Evolutionary conservation across 2,113 vertebrate genomes (phyloP).

Genomic region (Ciconia maguari): DNA sequence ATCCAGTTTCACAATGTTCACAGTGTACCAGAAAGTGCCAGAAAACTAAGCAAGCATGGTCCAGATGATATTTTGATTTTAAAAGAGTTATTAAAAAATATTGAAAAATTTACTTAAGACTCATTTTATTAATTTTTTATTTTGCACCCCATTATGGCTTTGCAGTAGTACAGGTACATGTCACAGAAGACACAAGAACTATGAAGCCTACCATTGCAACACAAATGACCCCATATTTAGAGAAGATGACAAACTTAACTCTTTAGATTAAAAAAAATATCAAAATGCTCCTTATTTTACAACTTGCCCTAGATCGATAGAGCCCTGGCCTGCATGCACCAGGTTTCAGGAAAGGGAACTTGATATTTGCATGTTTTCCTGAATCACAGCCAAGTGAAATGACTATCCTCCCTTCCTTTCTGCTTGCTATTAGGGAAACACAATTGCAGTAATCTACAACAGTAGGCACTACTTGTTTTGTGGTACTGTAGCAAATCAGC

Average conservation of each 20-base stretch:
- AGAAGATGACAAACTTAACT: not conserved
- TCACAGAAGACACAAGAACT: not conserved
- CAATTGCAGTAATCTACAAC: not conserved
- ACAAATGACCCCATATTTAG: not conserved
- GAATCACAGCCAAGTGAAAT: not conserved
- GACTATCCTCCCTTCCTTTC: not conserved
- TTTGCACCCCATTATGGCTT: not conserved
- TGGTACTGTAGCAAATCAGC: rapidly evolving
- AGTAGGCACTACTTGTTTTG: not conserved
- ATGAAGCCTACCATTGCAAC: not conserved
- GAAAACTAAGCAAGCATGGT: not conserved
- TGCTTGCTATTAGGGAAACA: not conserved
- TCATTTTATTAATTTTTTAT: not conserved
- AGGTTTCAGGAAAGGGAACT: not conserved
- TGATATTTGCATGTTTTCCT: not conserved
- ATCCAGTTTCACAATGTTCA: not conserved
- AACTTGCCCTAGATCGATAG: not conserved
- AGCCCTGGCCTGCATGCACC: not conserved
- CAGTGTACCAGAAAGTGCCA: not conserved
- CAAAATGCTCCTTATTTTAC: not conserved
- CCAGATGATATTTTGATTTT: not conserved
- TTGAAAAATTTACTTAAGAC: not conserved
- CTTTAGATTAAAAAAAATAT: not conserved
- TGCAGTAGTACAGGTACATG: not conserved
- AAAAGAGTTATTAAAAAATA: not conserved